Evolutionary conservation across 1,140 invertebrate species (phyloP).

Genomic region (Meteorus sp.): DNA sequence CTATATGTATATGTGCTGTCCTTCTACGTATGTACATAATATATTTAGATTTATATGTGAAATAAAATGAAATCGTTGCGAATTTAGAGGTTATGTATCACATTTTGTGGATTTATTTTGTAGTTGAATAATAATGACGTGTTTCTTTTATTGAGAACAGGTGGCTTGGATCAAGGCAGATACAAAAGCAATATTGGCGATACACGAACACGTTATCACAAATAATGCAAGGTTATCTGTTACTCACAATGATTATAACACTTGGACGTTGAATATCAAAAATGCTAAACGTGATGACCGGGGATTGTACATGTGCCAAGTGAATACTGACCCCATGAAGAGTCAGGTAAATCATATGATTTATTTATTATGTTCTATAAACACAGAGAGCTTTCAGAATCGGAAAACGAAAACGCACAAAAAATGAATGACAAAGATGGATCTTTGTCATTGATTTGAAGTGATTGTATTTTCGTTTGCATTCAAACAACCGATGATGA

Average conservation of each 20-base stretch:
- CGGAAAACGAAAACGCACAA: not conserved
- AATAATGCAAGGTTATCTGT: conserved; percentile 85
- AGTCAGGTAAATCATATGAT: conserved; percentile 70
- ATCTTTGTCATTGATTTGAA: too few relatives aligned
- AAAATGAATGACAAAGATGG: too few relatives aligned
- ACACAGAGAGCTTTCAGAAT: not conserved
- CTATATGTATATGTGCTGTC: not conserved
- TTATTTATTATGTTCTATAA: conserved; percentile 2
- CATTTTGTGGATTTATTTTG: too few relatives aligned
- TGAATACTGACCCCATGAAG: conserved; percentile 93
- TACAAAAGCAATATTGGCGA: conserved; percentile 87
- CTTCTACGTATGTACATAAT: too few relatives aligned
- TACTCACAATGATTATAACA: conserved; percentile 84
- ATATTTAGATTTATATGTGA: not conserved
- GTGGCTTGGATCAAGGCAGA: conserved; percentile 92
- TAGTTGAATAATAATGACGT: not conserved
- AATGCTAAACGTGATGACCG: conserved; percentile 80
- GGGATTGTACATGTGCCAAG: conserved; percentile 90
- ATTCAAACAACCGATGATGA: not conserved
- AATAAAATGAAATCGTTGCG: not conserved
- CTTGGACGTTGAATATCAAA: conserved; percentile 84
- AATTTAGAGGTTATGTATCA: too few relatives aligned
- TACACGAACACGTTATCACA: conserved; percentile 90
- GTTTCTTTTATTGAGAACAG: conserved; percentile 59
- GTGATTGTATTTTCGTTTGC: too few relatives aligned